phyloP scores from a whole-genome alignment of 1,140 invertebrate genomes.

The Drosophila obscura region DNA sequence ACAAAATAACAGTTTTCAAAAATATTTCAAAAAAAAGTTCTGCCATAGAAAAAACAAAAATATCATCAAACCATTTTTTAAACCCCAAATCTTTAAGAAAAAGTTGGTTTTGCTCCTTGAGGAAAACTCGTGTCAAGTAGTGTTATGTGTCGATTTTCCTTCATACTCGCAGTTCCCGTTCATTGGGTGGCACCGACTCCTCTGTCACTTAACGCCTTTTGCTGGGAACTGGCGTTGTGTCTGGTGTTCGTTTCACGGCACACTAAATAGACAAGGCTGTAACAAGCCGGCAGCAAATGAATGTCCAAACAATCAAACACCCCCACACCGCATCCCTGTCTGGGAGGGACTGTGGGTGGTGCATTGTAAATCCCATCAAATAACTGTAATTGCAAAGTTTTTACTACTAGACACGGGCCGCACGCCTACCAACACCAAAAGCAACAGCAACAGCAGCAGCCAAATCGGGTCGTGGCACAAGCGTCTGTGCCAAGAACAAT shows the following conservation, averaged over 20 bases:
- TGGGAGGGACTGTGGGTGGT: constrained; percentile 16
- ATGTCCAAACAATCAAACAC: constrained; percentile 67
- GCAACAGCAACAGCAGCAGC: not conserved
- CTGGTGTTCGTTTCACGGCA: constrained; percentile 31
- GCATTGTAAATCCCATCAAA: constrained; percentile 76
- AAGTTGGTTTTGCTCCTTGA: no score
- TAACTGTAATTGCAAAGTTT: constrained; percentile 82
- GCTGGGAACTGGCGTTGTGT: not conserved
- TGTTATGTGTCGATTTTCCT: no score
- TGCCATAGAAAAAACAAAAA: no score
- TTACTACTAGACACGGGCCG: constrained; percentile 67
- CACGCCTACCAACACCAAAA: constrained; percentile 45
- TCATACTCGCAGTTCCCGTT: constrained; percentile 28
- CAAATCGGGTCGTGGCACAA: constrained; percentile 15
- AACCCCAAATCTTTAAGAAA: no score
- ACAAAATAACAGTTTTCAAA: no score
- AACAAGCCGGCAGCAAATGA: constrained; percentile 70
- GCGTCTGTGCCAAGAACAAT: constrained; percentile 53
- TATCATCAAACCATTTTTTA: no score
- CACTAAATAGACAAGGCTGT: constrained; percentile 61
- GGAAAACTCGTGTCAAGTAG: no score
- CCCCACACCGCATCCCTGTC: no score
- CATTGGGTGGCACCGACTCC: constrained; percentile 46
- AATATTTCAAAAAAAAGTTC: no score
- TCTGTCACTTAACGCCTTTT: constrained; percentile 40